phyloP scores from a whole-genome alignment of 1,140 invertebrate species.

The Drosophila subobscura region DNA sequence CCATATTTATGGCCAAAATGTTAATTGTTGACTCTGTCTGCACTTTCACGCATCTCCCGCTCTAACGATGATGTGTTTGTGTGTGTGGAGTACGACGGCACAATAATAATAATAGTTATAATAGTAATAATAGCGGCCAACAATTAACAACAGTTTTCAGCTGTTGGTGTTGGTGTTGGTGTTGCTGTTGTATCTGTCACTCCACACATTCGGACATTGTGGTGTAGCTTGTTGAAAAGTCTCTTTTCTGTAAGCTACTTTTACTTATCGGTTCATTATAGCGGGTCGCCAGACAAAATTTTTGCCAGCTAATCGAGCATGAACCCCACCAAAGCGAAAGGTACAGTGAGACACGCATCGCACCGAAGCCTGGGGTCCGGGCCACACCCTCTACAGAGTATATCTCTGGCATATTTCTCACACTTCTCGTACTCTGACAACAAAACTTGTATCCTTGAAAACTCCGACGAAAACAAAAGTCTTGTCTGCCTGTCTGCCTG shows the following conservation, averaged over 20 bases:
- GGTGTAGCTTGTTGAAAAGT: constrained; percentile 60
- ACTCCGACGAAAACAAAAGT: constrained; percentile 53
- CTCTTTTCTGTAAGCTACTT: constrained; percentile 66
- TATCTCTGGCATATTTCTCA: constrained; percentile 42
- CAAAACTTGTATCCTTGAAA: constrained; percentile 68
- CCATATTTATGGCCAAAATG: constrained; percentile 65
- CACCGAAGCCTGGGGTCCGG: background rate
- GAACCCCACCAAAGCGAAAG: constrained; percentile 67
- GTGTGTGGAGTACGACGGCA: constrained; percentile 66
- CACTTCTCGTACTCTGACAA: constrained; percentile 31
- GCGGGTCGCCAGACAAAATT: constrained; percentile 52
- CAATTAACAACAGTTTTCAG: constrained; percentile 64
- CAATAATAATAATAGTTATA: constrained; percentile 39
- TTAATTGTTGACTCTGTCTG: constrained; percentile 65
- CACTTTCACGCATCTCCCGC: constrained; percentile 64
- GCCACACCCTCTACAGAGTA: constrained; percentile 14
- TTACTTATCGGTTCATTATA: constrained; percentile 80
- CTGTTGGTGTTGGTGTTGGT: too few relatives aligned
- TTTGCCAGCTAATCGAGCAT: constrained; percentile 75
- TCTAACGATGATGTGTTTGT: constrained; percentile 18
- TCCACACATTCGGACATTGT: constrained; percentile 31
- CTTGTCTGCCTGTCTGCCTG: constrained; percentile 45
- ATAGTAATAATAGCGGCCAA: constrained; percentile 41
- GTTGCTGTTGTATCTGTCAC: constrained; percentile 35
- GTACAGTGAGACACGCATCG: constrained; percentile 41